These are phyloP conservation scores for Todiramphus saurophagus DNA, from an alignment of 2,113 vertebrate species.

Conservation along the genomic window DNA sequence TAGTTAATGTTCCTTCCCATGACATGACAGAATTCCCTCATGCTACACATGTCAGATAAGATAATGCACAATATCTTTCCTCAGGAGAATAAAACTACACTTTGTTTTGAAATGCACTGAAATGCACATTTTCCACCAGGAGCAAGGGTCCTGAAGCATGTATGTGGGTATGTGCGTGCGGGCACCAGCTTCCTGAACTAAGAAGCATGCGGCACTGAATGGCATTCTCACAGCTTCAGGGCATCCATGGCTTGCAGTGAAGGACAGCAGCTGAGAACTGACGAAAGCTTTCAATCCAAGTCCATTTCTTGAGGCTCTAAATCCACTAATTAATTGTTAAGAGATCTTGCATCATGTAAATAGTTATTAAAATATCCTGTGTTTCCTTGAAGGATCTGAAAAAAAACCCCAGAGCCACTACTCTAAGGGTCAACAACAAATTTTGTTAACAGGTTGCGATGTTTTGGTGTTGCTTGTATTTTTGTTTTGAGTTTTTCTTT, in stretches of 20 bases:
- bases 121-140: not conserved
- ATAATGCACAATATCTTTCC: not conserved
- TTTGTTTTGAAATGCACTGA: not conserved
- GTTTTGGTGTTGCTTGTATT: not conserved
- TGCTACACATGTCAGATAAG: not conserved
- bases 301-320: not conserved
- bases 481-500: not conserved
- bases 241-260: not conserved
- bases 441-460: not conserved
- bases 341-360: not conserved
- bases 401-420: not conserved
- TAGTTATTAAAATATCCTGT: not conserved
- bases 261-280: not conserved
- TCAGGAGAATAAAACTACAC: not conserved
- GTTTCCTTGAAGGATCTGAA: not conserved
- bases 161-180: fast-evolving
- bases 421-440: not conserved
- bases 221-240: not conserved
- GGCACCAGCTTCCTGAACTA: not conserved
- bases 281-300: not conserved
- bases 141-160: fast-evolving
- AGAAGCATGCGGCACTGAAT: not conserved
- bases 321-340: not conserved
- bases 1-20: not conserved
- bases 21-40: not conserved